Evolutionary conservation across 2,113 vertebrate genomes (phyloP).

Genomic region (Podiceps cristatus): DNA sequence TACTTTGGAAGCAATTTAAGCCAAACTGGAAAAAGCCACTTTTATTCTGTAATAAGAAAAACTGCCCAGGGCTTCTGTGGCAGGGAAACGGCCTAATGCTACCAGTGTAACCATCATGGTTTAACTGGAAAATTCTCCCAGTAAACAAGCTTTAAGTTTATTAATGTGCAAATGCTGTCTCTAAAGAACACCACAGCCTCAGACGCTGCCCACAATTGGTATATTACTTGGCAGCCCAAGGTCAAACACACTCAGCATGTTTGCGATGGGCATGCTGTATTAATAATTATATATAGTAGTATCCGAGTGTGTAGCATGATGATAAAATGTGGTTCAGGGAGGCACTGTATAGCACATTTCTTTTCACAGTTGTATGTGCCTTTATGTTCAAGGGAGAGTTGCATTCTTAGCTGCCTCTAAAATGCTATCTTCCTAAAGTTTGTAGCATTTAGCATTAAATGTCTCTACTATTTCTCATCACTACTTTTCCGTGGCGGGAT

Average conservation of each 20-base stretch:
- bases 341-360: not conserved
- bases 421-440: not conserved
- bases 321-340: not conserved
- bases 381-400: not conserved
- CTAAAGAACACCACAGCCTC: not conserved
- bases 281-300: constrained; percentile 4
- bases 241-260: constrained; percentile 31
- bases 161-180: not conserved
- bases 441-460: not conserved
- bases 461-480: not conserved
- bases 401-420: not conserved
- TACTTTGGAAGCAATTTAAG: constrained; percentile 27
- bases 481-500: not conserved
- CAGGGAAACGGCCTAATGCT: not conserved
- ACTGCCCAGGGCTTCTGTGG: not conserved
- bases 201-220: not conserved
- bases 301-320: not conserved
- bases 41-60: not conserved
- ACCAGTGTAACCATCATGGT: not conserved
- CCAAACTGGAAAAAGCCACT: constrained; percentile 4
- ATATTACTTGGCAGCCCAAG: not conserved
- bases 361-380: not conserved
- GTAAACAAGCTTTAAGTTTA: not conserved
- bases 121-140: constrained; percentile 21
- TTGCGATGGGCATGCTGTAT: constrained; percentile 1